phyloP scores from a whole-genome alignment of 2,113 vertebrate species.

The Hypanus sabinus region DNA sequence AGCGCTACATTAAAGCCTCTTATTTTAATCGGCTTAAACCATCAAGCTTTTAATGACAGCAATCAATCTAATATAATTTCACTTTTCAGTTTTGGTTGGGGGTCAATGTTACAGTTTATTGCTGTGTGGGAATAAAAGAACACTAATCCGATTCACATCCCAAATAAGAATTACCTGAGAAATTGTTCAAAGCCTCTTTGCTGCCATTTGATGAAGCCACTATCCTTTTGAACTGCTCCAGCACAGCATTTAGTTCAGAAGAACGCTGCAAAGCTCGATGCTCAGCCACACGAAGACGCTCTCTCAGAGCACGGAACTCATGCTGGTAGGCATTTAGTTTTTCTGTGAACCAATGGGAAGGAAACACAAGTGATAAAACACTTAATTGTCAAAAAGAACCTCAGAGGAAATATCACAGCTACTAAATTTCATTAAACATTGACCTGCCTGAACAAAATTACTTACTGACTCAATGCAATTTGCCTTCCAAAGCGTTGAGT shows the following conservation, averaged over 20 bases:
- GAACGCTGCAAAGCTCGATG: constrained; percentile 90
- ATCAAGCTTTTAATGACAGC: constrained; percentile 2
- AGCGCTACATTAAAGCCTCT: neutral
- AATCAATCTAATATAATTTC: neutral
- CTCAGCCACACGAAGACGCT: constrained; percentile 89
- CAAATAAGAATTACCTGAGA: constrained; percentile 69
- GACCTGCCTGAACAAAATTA: neutral
- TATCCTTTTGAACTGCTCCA: constrained; percentile 82
- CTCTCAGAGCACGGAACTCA: constrained; percentile 90
- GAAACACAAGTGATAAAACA: neutral
- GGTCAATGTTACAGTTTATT: neutral
- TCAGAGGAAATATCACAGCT: neutral
- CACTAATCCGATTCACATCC: too few relatives aligned
- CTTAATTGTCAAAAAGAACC: neutral
- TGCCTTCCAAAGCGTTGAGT: neutral
- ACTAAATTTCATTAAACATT: neutral
- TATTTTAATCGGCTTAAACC: neutral
- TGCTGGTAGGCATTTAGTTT: constrained; percentile 89
- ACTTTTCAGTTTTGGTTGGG: neutral
- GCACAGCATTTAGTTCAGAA: constrained; percentile 80
- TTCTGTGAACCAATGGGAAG: constrained; percentile 54
- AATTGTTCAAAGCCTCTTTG: constrained; percentile 73
- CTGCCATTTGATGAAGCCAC: constrained; percentile 86
- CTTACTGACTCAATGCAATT: neutral
- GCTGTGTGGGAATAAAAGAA: neutral